A percentile compares a stretch with the other conserved stretches of the same genome.
Conservation (phyloP, 2,888 invertebrate genomes). For the Eutolmus rufibarbis region DNA sequence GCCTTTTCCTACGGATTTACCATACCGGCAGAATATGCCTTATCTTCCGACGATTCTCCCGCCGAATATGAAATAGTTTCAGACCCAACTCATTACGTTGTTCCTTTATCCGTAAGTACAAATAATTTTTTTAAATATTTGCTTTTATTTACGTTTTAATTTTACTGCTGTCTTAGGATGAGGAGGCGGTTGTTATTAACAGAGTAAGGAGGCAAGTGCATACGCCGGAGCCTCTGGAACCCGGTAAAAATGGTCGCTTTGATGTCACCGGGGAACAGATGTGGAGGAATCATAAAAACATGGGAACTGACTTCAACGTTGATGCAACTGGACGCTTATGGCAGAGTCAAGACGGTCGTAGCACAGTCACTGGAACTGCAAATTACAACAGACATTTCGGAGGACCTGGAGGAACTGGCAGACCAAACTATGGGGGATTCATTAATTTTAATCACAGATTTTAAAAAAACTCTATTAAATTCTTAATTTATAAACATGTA, state of each 20-base stretch:
- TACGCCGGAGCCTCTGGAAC: not conserved
- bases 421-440: not conserved
- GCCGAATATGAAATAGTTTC: not conserved
- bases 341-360: not conserved
- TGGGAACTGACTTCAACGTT: not conserved
- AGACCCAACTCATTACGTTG: not conserved
- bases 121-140: not conserved
- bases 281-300: not conserved
- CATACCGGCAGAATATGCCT: not conserved
- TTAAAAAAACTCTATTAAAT: not conserved
- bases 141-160: not conserved
- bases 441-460: not conserved
- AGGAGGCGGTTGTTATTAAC: not conserved
- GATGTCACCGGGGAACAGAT: not conserved
- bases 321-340: not conserved
- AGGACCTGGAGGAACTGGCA: not conserved
- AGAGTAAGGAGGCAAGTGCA: not conserved
- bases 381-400: constrained; percentile 8
- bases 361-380: not conserved
- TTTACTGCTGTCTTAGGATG: not conserved
- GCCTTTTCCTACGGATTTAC: not conserved
- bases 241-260: not conserved
- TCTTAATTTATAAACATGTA: not conserved
- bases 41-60: not conserved
- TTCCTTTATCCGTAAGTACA: not conserved